phyloP scores from a whole-genome alignment of 2,797 vertebrate species.

The Psittacula derbiana region DNA sequence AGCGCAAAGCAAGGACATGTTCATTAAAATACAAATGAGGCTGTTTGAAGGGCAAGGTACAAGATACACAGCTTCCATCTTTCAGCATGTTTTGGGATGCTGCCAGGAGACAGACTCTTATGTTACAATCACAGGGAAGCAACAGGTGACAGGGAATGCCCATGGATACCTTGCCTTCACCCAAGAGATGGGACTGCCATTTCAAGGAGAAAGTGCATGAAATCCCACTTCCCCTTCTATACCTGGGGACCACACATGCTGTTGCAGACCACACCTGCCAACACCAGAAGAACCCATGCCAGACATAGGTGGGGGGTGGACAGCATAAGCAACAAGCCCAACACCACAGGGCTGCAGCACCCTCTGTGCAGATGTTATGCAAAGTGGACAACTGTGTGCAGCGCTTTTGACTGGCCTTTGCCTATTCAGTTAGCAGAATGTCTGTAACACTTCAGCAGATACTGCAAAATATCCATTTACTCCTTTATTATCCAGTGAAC shows the following conservation, averaged over 20 bases:
- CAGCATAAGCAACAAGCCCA: background rate
- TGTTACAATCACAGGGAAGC: background rate
- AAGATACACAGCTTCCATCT: background rate
- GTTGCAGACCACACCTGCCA: background rate
- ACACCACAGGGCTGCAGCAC: background rate
- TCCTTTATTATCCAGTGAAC: background rate
- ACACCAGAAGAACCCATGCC: background rate
- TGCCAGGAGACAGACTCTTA: background rate
- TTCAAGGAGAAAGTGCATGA: background rate
- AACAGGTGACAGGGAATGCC: background rate
- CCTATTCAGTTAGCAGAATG: background rate
- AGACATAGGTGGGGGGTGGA: background rate
- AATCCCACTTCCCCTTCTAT: background rate
- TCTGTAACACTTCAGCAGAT: background rate
- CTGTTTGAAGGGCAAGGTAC: background rate
- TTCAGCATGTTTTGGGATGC: background rate
- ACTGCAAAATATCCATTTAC: background rate
- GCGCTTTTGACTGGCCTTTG: background rate
- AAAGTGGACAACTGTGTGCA: rapidly evolving
- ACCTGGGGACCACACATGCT: background rate
- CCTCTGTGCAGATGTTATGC: too few relatives aligned
- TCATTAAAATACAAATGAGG: background rate
- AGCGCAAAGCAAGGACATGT: background rate
- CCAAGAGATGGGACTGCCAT: background rate
- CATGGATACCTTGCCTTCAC: background rate